A percentile compares a stretch with the other conserved stretches of the same genome.
phyloP scores from a whole-genome alignment of 2,888 invertebrate species.

The Linnaemya tessellans region DNA sequence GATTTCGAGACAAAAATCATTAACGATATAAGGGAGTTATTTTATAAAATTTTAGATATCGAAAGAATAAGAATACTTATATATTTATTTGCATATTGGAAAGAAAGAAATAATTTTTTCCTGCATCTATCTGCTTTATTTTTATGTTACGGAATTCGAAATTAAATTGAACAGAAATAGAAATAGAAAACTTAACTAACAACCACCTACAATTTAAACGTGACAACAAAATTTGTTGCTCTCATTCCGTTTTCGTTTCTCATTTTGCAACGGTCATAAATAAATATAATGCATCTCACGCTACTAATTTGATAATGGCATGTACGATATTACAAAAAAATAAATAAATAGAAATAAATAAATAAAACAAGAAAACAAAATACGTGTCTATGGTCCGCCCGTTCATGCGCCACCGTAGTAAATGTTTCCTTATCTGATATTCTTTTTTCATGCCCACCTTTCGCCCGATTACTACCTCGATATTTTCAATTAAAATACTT shows the following conservation, averaged over 20 bases:
- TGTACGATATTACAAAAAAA: slow-evolving; percentile 37
- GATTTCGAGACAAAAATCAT: too few relatives aligned
- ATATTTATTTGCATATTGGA: background rate
- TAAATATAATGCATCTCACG: slow-evolving; percentile 60
- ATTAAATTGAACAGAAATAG: slow-evolving; percentile 25
- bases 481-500: slow-evolving; percentile 52
- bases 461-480: background rate
- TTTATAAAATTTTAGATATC: too few relatives aligned
- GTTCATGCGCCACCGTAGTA: slow-evolving; percentile 1
- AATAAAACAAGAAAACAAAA: slow-evolving; percentile 10
- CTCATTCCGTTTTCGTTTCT: slow-evolving; percentile 6
- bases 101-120: slow-evolving; percentile 44
- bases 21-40: too few relatives aligned
- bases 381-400: background rate
- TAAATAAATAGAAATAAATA: slow-evolving; percentile 2
- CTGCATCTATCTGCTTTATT: background rate
- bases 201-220: slow-evolving; percentile 44
- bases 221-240: slow-evolving; percentile 39
- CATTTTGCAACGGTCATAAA: slow-evolving; percentile 37
- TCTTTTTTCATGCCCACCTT: slow-evolving; percentile 29
- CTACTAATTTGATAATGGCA: slow-evolving; percentile 61
- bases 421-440: slow-evolving; percentile 47
- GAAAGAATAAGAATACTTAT: too few relatives aligned
- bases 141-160: slow-evolving; percentile 29
- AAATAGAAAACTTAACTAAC: background rate